A percentile compares a stretch with the other conserved stretches of the same genome.
phyloP scores from a whole-genome alignment of 2,113 vertebrate species.

The Bujurquina vittata region DNA sequence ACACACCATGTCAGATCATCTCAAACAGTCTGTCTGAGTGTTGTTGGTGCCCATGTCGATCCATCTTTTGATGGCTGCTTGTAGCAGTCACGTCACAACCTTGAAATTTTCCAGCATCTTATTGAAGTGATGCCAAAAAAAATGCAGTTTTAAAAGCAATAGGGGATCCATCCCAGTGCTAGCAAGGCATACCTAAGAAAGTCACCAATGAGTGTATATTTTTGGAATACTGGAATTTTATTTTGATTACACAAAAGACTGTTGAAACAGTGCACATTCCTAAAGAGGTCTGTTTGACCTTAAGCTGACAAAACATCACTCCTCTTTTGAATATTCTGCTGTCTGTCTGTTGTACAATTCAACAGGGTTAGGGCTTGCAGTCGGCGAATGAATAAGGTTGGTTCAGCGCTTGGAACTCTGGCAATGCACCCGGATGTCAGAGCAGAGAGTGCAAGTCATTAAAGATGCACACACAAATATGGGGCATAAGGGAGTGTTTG shows the following conservation, averaged over 20 bases:
- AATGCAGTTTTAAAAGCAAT: background rate
- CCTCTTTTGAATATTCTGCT: background rate
- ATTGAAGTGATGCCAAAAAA: background rate
- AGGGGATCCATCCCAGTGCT: background rate
- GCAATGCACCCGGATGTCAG: background rate
- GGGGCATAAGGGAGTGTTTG: constrained; percentile 52
- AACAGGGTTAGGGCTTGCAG: background rate
- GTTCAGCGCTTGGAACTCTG: background rate
- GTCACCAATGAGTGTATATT: background rate
- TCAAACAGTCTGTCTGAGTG: background rate
- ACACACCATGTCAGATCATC: background rate
- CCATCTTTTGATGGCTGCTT: too few relatives aligned
- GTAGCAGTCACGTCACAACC: too few relatives aligned
- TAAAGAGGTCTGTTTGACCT: background rate
- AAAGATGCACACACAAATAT: constrained; percentile 35
- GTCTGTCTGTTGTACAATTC: constrained; percentile 3
- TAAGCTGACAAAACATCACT: background rate
- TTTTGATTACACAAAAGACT: background rate
- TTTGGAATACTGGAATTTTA: background rate
- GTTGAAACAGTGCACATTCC: background rate
- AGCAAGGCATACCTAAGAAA: background rate
- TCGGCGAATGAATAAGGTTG: background rate
- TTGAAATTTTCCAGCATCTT: background rate
- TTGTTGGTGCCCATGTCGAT: too few relatives aligned
- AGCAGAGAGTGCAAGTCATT: constrained; percentile 30